phyloP scores from a whole-genome alignment of 2,888 invertebrate species.

The Caenorhabditis sp. region DNA sequence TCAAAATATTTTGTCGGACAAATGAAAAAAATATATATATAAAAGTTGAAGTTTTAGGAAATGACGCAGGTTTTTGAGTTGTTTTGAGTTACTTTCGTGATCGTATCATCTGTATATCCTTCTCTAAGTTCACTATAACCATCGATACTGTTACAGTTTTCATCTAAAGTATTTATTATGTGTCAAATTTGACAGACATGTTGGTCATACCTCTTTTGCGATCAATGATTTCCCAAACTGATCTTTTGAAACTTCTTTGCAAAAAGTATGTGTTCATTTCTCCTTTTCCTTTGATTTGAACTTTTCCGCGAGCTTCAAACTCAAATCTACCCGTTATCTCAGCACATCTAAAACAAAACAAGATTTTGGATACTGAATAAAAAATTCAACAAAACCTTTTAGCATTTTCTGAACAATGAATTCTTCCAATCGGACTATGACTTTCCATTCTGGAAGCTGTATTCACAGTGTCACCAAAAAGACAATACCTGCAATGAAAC shows the following conservation, averaged over 20 bases:
- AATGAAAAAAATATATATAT: neutral
- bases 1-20: neutral
- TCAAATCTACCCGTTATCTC: conserved; percentile 61
- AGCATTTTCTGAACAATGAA: conserved; percentile 59
- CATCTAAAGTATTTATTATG: conserved; percentile 49
- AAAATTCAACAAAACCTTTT: conserved; percentile 47
- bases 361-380: too few relatives aligned
- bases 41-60: conserved; percentile 10
- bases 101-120: conserved; percentile 41
- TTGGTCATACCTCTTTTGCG: conserved; percentile 44
- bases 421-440: conserved; percentile 57
- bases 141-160: conserved; percentile 63
- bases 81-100: conserved; percentile 35
- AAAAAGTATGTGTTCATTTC: conserved; percentile 66
- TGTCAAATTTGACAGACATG: neutral
- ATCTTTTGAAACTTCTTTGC: conserved; percentile 58
- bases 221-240: conserved; percentile 67
- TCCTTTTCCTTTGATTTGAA: conserved; percentile 63
- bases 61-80: conserved; percentile 45
- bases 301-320: conserved; percentile 59
- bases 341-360: conserved; percentile 47
- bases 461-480: conserved; percentile 65
- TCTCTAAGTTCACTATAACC: conserved; percentile 61
- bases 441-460: conserved; percentile 62
- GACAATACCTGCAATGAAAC: conserved; percentile 52